These are phyloP conservation scores for Harpagus bidentatus DNA, from an alignment of 2,113 vertebrate species.

Conservation along the genomic window DNA sequence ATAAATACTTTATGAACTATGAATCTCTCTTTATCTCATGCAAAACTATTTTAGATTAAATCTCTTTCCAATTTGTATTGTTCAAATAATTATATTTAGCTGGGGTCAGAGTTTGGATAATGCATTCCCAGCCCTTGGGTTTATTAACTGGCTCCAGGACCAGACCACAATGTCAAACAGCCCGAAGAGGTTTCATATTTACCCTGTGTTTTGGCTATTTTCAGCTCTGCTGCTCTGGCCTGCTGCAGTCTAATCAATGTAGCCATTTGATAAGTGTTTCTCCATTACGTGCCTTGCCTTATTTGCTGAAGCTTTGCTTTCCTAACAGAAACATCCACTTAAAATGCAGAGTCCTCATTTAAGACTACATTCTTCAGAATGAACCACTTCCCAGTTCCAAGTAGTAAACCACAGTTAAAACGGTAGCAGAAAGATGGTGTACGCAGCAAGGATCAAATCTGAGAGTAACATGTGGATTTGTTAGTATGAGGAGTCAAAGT, in stretches of 20 bases:
- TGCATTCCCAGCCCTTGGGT: not conserved
- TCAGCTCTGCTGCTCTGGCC: not conserved
- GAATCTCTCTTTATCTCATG: not conserved
- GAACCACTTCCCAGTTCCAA: not conserved
- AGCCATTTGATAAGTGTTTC: not conserved
- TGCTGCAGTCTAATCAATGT: not conserved
- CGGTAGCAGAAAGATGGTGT: not conserved
- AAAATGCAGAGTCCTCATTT: not conserved
- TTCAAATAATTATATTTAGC: not conserved
- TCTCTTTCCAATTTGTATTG: not conserved
- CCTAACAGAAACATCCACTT: not conserved
- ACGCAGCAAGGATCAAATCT: not conserved
- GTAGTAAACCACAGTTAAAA: not conserved
- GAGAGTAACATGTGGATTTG: not conserved
- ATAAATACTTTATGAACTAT: not conserved
- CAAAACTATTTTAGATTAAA: not conserved
- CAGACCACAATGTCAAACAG: not conserved
- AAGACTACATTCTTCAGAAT: not conserved
- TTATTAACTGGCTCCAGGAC: not conserved
- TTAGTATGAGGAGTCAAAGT: not conserved
- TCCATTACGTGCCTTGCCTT: not conserved
- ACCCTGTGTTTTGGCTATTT: not conserved
- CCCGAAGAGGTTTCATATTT: not conserved
- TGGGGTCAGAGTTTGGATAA: not conserved
- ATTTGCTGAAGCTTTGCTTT: conserved; percentile 1